Evolutionary conservation across 2,797 vertebrate species (phyloP), one percentile per base, ranked within the genome.

Genomic region (Lophotriccus pileatus): DNA sequence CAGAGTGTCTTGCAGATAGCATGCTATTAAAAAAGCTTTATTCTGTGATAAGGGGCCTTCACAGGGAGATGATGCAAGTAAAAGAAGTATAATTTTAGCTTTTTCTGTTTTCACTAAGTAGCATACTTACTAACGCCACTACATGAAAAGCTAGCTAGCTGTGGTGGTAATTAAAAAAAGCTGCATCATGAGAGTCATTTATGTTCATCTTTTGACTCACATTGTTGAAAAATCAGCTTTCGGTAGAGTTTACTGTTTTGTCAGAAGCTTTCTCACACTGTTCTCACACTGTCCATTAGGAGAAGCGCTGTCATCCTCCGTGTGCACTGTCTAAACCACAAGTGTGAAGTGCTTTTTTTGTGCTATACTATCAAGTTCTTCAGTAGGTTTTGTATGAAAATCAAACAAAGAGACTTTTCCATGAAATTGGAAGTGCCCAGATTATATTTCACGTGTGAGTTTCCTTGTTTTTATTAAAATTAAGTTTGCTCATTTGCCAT

Each of bases 391-490:
- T 97, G 86, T 93, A 84, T 79, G 87, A 90, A 96, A 97, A 78
- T 77, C 91, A 97, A 94, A 94, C 89, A 96, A 90, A 95, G 89
- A 56, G 76, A 95, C 91, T 97, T 93, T 85, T 95, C 96, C 89
- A 85, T 77, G 88, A 97, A 96, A 89, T 95, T 77, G 90, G 82
- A 97, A 96, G 91, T 89, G 92, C 72, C 56, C 83, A 95, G 95
- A 96, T 97, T 97, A 94, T 96, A 96, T 97, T 98, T 97, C 95
- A 96, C 36, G 67, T 83, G 91, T 90, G 95, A 96, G 96, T 96
- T 97, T 97, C 91, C 94, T 95, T 97, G 87, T 96, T 98, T 97
- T 97, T 97, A 97, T 98, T 97, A 97, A 97, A 98, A 97, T 98
- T 97, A 97, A 97, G 93, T 97, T 97, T 96, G 91, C 92, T 97